Base-by-base conservation (phyloP, 2,888 invertebrate genomes). In the Drosophila fulvimacula region DNA sequence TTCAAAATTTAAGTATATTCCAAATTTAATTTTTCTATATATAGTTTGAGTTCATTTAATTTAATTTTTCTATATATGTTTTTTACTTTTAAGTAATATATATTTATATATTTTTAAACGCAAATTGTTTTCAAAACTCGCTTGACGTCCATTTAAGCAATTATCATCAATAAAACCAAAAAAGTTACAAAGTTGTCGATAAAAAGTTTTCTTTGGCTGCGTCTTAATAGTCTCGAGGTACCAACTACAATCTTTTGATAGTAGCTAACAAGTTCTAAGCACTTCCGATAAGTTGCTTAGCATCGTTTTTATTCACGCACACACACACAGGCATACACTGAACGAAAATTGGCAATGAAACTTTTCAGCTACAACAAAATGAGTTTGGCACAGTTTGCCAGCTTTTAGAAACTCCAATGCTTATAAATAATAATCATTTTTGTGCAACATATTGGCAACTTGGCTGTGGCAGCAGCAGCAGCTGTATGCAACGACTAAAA, bases 371-470 rank as follows among this genome's bases (percentile, higher is more conserved):
- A 77, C 81, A 71, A 88, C 82, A 88, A 86, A 88, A 75, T 57
- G 49, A 59, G 78, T 86, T 83, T 88, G 83, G 81, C 87, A 82
- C 87, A 83, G 87, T 86, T 86, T 67, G 59, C 69, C 60, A 64
- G 63, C 65, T 52, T 49, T 49, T 65, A 53, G 44, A 55, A 62
- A 73, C 78, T 66, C 69, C 59, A 41, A 60, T 62, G 66, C 69
- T 66, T 78, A 80, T 77, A 88, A 86, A 88, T 86, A 83, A 82
- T 83, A 87, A 84, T 73, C 58, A 77, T 76, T 69, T 67, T 59
- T 73, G 77, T 86, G 89, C 83, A 86, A 83, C 89, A 88, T 83
- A 83, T 83, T 86, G 87, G 71, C 84, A 80, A 74, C 63, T 73
- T 81, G 84, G 57, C 46, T 42, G 36, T n/a, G 44, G 24, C 55